Conservation (phyloP, 2,113 vertebrate species). For the Poeciliopsis prolifica region DNA sequence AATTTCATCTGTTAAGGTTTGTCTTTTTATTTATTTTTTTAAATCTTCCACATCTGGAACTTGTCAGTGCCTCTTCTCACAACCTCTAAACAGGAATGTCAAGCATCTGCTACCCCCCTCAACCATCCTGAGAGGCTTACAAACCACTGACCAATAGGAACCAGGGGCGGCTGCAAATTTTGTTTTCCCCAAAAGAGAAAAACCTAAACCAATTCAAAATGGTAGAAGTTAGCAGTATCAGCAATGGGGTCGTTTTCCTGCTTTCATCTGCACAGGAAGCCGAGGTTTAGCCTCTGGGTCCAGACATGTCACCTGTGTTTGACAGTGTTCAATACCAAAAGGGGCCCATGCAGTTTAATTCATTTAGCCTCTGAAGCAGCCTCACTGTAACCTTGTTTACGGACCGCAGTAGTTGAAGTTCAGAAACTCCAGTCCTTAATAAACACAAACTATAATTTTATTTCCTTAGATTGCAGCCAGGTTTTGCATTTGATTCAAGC, state of each 20-base stretch:
- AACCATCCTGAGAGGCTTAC: slow-evolving; percentile 39
- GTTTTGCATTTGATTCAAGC: background rate
- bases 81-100: slow-evolving; percentile 36
- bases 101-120: slow-evolving; percentile 25
- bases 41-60: slow-evolving; percentile 67
- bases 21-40: slow-evolving; percentile 4
- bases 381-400: background rate
- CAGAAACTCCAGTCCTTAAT: background rate
- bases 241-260: background rate
- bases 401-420: background rate
- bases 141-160: slow-evolving; percentile 61
- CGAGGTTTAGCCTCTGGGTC: background rate
- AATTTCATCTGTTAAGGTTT: too few species aligned
- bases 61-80: slow-evolving; percentile 22
- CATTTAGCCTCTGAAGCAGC: background rate
- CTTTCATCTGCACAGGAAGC: background rate
- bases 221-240: background rate
- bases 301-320: background rate
- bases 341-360: background rate
- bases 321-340: background rate
- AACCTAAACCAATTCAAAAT: background rate
- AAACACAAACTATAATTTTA: background rate
- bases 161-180: slow-evolving; percentile 51
- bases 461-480: background rate
- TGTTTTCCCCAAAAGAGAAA: slow-evolving; percentile 14